Evolutionary conservation across 2,113 vertebrate genomes (phyloP).

Genomic region (Aptenodytes forsteri): DNA sequence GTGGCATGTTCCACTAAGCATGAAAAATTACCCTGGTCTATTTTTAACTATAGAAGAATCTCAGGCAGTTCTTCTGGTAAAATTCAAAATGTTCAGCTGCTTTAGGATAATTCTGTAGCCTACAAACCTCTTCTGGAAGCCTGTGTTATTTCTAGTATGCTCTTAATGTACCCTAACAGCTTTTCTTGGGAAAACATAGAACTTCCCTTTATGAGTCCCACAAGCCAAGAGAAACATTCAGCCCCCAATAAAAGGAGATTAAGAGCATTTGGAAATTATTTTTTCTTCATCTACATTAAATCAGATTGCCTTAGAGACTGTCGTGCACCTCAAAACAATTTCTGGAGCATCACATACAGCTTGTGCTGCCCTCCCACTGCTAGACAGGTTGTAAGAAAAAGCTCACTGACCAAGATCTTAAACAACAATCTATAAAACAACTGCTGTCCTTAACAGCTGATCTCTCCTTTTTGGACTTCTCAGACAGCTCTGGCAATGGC

Average conservation of each 20-base stretch:
- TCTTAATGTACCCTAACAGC: background rate
- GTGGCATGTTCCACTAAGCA: background rate
- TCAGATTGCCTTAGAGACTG: background rate
- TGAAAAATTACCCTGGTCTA: background rate
- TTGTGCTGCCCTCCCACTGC: background rate
- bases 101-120: background rate
- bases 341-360: background rate
- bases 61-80: background rate
- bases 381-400: background rate
- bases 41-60: background rate
- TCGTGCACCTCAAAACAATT: background rate
- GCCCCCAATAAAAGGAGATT: background rate
- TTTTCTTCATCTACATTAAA: background rate
- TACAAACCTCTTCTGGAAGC: background rate
- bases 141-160: background rate
- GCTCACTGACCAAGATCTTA: background rate
- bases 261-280: background rate
- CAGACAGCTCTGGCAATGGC: background rate
- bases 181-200: background rate
- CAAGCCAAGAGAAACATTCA: background rate
- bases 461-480: background rate
- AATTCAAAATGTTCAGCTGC: background rate
- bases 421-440: background rate
- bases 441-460: background rate
- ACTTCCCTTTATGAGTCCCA: background rate